Evolutionary conservation across 2,113 vertebrate species (phyloP).

Genomic region (Gallinago undulata): DNA sequence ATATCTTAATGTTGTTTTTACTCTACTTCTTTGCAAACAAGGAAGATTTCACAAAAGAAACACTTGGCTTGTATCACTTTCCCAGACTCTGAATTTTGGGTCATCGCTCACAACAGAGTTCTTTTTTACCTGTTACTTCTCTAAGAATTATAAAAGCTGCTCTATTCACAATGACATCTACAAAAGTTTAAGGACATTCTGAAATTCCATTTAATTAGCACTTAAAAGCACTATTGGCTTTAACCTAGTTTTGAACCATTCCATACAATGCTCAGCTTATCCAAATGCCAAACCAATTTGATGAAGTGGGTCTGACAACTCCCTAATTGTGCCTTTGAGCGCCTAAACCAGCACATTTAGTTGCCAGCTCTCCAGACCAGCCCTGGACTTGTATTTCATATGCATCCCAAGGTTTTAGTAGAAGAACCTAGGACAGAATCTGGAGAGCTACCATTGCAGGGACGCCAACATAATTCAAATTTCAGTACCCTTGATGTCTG

Average conservation of each 20-base stretch:
- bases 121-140: background rate
- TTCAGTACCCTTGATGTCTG: background rate
- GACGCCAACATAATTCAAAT: background rate
- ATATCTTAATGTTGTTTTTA: background rate
- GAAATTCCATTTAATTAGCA: background rate
- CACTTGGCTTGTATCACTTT: background rate
- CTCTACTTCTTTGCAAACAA: background rate
- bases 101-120: background rate
- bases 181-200: background rate
- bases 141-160: background rate
- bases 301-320: background rate
- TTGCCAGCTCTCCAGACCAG: background rate
- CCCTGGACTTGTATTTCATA: background rate
- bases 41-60: background rate
- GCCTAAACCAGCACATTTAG: background rate
- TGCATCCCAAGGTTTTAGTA: background rate
- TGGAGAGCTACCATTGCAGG: background rate
- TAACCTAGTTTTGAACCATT: background rate
- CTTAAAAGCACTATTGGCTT: background rate
- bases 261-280: background rate
- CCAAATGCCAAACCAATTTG: background rate
- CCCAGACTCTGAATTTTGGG: background rate
- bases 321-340: background rate
- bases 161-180: background rate
- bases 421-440: background rate